These are phyloP conservation scores for Dysmachus trigonus DNA, from an alignment of 2,888 invertebrate genomes.

Conservation along the genomic window DNA sequence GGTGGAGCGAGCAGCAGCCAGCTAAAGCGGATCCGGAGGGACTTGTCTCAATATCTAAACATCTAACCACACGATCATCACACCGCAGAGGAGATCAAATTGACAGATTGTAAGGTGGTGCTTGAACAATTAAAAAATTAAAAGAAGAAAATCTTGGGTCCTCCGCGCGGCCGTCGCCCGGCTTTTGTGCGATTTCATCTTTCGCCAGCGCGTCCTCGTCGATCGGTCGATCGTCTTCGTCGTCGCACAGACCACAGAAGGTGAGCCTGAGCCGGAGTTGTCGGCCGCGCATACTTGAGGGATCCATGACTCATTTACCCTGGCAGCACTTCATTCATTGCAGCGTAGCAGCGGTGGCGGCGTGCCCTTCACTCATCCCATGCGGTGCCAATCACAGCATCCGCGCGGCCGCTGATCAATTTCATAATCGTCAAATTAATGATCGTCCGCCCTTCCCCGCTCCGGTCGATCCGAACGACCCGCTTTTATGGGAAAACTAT, in stretches of 20 bases:
- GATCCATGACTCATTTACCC: conserved; percentile 10
- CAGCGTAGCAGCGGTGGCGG: not conserved
- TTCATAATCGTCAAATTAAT: conserved; percentile 46
- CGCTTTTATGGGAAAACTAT: conserved; percentile 41
- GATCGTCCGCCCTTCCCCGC: not conserved
- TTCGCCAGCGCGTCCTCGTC: no score
- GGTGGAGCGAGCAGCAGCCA: not conserved
- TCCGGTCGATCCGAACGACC: not conserved
- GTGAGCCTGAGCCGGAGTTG: conserved; percentile 20
- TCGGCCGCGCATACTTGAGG: conserved; percentile 21
- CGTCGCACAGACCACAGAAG: not conserved
- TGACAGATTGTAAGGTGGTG: conserved; percentile 45
- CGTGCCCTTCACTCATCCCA: conserved; percentile 40
- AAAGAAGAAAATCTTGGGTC: conserved; percentile 34
- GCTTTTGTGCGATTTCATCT: conserved; percentile 25
- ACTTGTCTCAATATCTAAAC: conserved; percentile 42
- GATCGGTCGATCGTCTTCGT: no score
- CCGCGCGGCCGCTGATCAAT: conserved; percentile 24
- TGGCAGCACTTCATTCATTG: conserved; percentile 25
- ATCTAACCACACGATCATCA: conserved; percentile 43
- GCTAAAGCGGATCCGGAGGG: conserved; percentile 3
- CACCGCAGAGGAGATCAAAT: conserved; percentile 43
- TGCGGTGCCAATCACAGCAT: conserved; percentile 34
- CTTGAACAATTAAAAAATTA: conserved; percentile 42
- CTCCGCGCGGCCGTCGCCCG: conserved; percentile 4